Evolutionary conservation across 2,113 vertebrate genomes (phyloP), one percentile per base, ranked within the genome.

Genomic region (Pluvianellus socialis): DNA sequence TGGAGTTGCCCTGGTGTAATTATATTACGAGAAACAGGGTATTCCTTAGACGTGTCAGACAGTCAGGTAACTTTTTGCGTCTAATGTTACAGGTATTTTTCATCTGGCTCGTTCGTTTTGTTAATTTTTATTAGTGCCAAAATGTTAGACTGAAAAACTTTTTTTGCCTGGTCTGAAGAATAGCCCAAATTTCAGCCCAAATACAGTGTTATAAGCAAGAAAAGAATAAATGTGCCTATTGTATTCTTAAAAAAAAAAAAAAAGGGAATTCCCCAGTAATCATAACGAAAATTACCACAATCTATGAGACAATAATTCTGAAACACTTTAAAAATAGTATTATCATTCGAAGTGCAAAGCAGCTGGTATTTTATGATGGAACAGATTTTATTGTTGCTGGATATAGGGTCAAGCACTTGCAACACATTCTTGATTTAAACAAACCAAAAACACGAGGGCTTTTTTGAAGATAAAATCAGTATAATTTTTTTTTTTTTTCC

Each of bases 341-440:
- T 92, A 65, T 75, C 90, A 61, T 90, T 82, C 35, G 14, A 61
- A 94, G 91, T 66, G 76, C 56, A 82, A 90, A 96, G 74, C 85
- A 96, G 95, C 88, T 94, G 94, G 73, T 91, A 81, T 96, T 93
- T 92, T 86, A 50, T 73, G 88, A 75, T 59, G 62, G 91, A 95
- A 88, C 84, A 79, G 81, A 88, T 92, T 97, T 97, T 94, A 96
- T 94, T 94, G 81, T 97, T 95, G 71, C 74, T 96, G 89, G 91
- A 82, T 95, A 40, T 62, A 40, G 94, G 96, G 94, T 96, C 94
- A 97, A 82, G 86, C 2, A 24, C 93, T 94, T 87, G 80, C 71
- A 91, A 82, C 95, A 59, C 89, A 18, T 67, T 92, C 88, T 88
- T 85, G 70, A 59, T 95, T 96, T 84, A 84, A 93, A 90, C 77